A percentile compares a stretch with the other conserved stretches of the same genome.
Conservation (phyloP, 2,113 vertebrate species). For the Origma solitaria region DNA sequence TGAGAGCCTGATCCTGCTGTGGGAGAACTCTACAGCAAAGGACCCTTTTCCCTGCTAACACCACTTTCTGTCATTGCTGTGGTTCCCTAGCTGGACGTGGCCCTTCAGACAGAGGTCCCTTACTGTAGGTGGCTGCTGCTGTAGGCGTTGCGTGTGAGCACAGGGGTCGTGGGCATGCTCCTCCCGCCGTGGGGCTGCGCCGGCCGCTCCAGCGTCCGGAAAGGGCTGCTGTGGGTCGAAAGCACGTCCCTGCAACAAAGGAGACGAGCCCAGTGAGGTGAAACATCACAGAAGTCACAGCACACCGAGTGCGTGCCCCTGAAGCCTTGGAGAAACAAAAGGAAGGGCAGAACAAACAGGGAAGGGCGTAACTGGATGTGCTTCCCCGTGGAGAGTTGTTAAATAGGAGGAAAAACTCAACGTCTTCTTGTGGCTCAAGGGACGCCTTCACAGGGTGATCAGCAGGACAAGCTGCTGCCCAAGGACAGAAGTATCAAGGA, state of each 20-base stretch:
- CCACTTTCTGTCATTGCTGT: rapidly evolving
- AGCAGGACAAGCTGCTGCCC: not conserved
- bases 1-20: not conserved
- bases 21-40: not conserved
- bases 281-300: not conserved
- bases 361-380: not conserved
- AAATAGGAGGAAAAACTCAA: not conserved
- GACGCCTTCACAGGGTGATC: not conserved
- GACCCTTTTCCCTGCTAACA: not conserved
- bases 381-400: rapidly evolving
- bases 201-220: slow-evolving; percentile 77
- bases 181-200: slow-evolving; percentile 79
- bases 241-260: slow-evolving; percentile 73
- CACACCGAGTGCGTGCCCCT: rapidly evolving
- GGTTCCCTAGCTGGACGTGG: rapidly evolving
- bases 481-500: not conserved
- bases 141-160: slow-evolving; percentile 91
- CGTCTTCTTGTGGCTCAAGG: not conserved
- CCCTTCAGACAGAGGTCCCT: not conserved
- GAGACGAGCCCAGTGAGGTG: slow-evolving; percentile 27
- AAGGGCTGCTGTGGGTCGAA: slow-evolving; percentile 85
- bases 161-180: slow-evolving; percentile 92
- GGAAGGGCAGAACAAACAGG: not conserved
- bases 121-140: slow-evolving; percentile 94
- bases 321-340: not conserved